Evolutionary conservation across 2,113 vertebrate genomes (phyloP), one percentile per base, ranked within the genome.

Genomic region (Sturnus vulgaris): DNA sequence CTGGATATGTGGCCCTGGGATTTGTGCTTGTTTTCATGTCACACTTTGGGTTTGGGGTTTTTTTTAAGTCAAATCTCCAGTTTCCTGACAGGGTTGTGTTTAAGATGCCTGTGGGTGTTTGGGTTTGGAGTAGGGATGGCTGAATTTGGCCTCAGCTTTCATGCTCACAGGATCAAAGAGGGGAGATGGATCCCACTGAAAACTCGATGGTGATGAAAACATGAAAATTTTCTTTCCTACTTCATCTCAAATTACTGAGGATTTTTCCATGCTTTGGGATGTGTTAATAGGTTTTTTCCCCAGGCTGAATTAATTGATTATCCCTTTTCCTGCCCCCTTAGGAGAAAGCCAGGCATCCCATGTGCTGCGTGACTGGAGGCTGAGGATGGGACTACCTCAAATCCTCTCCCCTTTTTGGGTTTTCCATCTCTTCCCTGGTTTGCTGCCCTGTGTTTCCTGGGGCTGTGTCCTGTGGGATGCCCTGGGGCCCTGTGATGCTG

Each of bases 401-500:
- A 35, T 39, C 46, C 37, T 75, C 37, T 65, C 31, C 60, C 1
- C 0, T 10, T 73, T 65, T 33, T 0, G 64, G n/a, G 15, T 23
- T 87, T 81, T 70, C 60, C 47, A 52, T 59, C 59, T 21, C 33
- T 37, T 50, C 22, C 46, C 22, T 70, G 30, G 20, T 39, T 59
- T 55, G 30, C 33, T 7, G 4, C 3, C 0, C 0, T 21, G 53
- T 44, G n/a, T 79, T 82, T 47, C 18, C 49, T 4, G n/a, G 55
- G 42, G 31, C 80, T 49, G 76, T 25, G 81, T 40, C 66, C 53
- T 24, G 23, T 2, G 6, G 56, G 69, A 21, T 46, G 53, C 65
- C 46, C 3, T 9, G 46, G 64, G 57, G 15, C 22, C 39, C 49
- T 1, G 15, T 3, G 53, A 2, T 25, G 57, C 53, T 88, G 64